These are phyloP conservation scores for Todiramphus chloris DNA, from an alignment of 2,113 vertebrate species.

Conservation along the genomic window DNA sequence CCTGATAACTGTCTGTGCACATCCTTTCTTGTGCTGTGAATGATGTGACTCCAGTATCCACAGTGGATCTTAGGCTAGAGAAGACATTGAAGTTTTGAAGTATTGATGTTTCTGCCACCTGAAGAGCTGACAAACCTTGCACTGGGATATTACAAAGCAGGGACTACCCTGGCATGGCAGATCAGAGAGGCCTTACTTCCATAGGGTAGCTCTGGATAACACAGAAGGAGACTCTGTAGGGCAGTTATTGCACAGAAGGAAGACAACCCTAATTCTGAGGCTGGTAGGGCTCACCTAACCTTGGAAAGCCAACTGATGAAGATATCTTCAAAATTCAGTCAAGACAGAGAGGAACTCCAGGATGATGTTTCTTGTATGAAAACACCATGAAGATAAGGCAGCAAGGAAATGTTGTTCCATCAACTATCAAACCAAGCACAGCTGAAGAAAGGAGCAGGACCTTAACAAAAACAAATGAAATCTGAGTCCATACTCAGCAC, in stretches of 20 bases:
- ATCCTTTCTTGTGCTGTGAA: not conserved
- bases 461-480: not conserved
- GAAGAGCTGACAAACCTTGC: not conserved
- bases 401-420: not conserved
- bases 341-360: not conserved
- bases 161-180: not conserved
- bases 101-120: not conserved
- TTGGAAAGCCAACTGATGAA: not conserved
- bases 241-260: not conserved
- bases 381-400: not conserved
- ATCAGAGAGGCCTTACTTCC: rapidly evolving
- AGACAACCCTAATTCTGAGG: not conserved
- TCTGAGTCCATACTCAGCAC: not conserved
- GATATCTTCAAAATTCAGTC: not conserved
- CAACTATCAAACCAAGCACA: not conserved
- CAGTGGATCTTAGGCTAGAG: not conserved
- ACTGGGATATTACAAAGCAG: not conserved
- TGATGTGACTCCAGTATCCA: not conserved
- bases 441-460: not conserved
- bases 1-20: not conserved
- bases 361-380: not conserved
- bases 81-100: not conserved
- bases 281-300: not conserved
- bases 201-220: not conserved
- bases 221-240: not conserved